Conservation (phyloP, 2,113 vertebrate genomes). For the Condylura cristata region DNA sequence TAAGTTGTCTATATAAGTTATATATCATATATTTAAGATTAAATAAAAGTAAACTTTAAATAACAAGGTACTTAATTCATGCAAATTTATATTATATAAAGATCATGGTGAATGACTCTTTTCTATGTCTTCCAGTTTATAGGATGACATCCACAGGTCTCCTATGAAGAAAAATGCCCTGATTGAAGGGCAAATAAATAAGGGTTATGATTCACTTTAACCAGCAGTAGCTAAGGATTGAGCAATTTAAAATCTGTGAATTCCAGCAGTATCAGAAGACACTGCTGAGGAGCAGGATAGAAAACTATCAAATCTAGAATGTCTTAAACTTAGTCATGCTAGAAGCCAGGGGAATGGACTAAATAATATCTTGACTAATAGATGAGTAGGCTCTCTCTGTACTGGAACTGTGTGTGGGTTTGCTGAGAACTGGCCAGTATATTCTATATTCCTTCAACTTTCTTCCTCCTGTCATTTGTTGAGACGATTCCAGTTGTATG, state of each 20-base stretch:
- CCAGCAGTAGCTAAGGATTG: not conserved
- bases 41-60: slow-evolving; percentile 4
- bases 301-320: not conserved
- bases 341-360: not conserved
- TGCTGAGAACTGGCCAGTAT: not conserved
- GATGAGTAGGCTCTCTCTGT: not conserved
- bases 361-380: slow-evolving; percentile 4
- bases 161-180: not conserved
- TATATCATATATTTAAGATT: not conserved
- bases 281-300: not conserved
- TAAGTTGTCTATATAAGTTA: not conserved
- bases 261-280: slow-evolving; percentile 12
- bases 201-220: not conserved
- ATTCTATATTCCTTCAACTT: not conserved
- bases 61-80: not conserved
- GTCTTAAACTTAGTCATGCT: not conserved
- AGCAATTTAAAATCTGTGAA: not conserved
- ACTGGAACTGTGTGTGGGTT: not conserved
- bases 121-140: not conserved
- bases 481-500: not conserved
- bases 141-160: not conserved
- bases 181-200: not conserved
- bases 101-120: not conserved
- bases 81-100: not conserved
- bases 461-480: slow-evolving; percentile 20